These are phyloP conservation scores for Ctenicera cuprea DNA, from an alignment of 2,888 invertebrate genomes.

Conservation along the genomic window DNA sequence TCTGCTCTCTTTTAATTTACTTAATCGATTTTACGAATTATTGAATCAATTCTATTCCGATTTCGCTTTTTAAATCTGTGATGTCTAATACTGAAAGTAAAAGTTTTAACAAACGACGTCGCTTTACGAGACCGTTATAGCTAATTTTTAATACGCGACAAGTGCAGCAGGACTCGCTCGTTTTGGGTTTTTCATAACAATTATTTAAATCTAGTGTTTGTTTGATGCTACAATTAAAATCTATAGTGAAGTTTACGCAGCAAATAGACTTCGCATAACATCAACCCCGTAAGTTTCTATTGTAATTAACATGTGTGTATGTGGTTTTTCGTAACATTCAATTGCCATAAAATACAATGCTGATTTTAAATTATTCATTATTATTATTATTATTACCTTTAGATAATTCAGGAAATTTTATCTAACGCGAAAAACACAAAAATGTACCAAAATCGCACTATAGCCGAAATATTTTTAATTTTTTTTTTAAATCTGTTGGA, in stretches of 20 bases:
- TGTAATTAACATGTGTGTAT: no score
- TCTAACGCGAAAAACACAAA: no score
- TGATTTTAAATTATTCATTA: no score
- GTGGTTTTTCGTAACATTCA: no score
- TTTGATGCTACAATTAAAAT: constrained; percentile 32
- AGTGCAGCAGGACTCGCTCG: neutral
- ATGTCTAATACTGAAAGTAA: constrained; percentile 42
- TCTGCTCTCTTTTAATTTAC: constrained; percentile 56
- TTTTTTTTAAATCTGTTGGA: no score
- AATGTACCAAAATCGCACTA: no score
- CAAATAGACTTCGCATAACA: neutral
- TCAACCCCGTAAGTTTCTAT: constrained; percentile 9
- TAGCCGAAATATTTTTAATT: no score
- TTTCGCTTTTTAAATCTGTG: constrained; percentile 32
- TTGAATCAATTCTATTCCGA: constrained; percentile 43
- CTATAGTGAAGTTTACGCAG: constrained; percentile 32
- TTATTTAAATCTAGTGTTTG: constrained; percentile 26
- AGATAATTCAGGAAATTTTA: no score
- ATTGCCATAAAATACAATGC: no score
- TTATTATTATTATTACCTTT: no score
- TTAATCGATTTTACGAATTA: constrained; percentile 56
- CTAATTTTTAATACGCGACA: neutral
- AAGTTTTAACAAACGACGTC: constrained; percentile 17
- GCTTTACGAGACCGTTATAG: neutral
- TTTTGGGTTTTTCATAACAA: neutral